These are phyloP conservation scores for Pachyuromys duprasi DNA, from an alignment of 2,797 vertebrate species.

Conservation along the genomic window DNA sequence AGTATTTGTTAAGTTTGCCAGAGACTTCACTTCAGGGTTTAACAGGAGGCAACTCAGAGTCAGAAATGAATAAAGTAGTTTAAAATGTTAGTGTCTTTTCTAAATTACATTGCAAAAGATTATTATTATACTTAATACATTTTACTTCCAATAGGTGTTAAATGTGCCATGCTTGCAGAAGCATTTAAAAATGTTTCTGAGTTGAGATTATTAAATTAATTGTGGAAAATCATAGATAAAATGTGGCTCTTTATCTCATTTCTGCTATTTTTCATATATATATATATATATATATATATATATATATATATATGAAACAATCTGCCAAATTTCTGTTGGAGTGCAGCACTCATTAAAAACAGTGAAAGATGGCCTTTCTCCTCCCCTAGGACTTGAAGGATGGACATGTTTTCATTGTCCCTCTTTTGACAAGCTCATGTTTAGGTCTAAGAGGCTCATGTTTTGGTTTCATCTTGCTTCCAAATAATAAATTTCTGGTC, in stretches of 20 bases:
- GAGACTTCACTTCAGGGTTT: not conserved
- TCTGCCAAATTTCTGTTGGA: conserved; percentile 21
- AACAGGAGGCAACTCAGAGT: conserved; percentile 17
- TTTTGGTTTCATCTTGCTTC: conserved; percentile 76
- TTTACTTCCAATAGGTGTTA: conserved; percentile 43
- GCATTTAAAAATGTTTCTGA: not conserved
- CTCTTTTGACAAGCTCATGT: conserved; percentile 66
- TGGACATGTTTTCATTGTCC: conserved; percentile 69
- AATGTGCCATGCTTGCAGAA: not conserved
- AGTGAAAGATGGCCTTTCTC: conserved; percentile 59
- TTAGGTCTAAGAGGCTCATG: conserved; percentile 70
- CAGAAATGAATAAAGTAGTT: not conserved
- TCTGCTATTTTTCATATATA: conserved; percentile 12
- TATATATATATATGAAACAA: not conserved
- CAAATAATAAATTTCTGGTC: conserved; percentile 75
- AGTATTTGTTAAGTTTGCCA: not conserved
- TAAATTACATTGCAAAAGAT: not conserved
- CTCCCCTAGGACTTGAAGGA: conserved; percentile 53
- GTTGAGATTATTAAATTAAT: conserved; percentile 2
- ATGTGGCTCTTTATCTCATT: conserved; percentile 51
- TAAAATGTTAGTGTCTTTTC: not conserved
- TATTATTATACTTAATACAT: not conserved
- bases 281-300: too few relatives aligned
- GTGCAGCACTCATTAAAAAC: conserved; percentile 43
- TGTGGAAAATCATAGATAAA: conserved; percentile 44